A percentile compares a stretch with the other conserved stretches of the same genome.
These are phyloP conservation scores for Tautogolabrus adspersus DNA, from an alignment of 2,113 vertebrate species.

Conservation along the genomic window DNA sequence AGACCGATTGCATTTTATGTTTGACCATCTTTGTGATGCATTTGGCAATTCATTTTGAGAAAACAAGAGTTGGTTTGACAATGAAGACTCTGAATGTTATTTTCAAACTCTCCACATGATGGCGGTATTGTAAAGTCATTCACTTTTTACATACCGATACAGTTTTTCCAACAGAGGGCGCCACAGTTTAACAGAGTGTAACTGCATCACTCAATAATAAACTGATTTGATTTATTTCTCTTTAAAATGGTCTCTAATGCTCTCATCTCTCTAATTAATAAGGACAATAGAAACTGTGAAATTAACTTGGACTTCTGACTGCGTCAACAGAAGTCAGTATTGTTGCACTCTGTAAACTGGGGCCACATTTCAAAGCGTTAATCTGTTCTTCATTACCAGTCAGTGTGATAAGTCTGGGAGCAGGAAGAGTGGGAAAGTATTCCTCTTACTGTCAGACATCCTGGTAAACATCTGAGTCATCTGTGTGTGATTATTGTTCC, in stretches of 20 bases:
- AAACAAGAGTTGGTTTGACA: too few species aligned
- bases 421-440: conserved; percentile 47
- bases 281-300: background rate
- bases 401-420: conserved; percentile 20
- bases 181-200: background rate
- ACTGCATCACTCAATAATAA: too few species aligned
- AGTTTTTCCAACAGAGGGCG: conserved; percentile 52
- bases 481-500: conserved; percentile 20
- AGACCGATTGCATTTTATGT: too few species aligned
- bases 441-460: conserved; percentile 17
- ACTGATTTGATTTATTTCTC: background rate
- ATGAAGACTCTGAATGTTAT: background rate
- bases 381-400: conserved; percentile 38
- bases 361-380: conserved; percentile 6
- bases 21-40: too few species aligned
- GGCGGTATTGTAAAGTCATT: conserved; percentile 1
- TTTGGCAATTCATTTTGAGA: too few species aligned
- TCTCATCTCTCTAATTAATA: conserved; percentile 25
- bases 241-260: background rate
- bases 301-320: conserved; percentile 13
- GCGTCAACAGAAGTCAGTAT: background rate
- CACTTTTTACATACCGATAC: background rate
- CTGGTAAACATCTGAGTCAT: background rate
- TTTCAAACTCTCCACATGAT: conserved; percentile 29
- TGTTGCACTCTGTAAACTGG: background rate